Evolutionary conservation across 1,140 invertebrate species (phyloP).

Genomic region (Yoshiicerus persimilis): DNA sequence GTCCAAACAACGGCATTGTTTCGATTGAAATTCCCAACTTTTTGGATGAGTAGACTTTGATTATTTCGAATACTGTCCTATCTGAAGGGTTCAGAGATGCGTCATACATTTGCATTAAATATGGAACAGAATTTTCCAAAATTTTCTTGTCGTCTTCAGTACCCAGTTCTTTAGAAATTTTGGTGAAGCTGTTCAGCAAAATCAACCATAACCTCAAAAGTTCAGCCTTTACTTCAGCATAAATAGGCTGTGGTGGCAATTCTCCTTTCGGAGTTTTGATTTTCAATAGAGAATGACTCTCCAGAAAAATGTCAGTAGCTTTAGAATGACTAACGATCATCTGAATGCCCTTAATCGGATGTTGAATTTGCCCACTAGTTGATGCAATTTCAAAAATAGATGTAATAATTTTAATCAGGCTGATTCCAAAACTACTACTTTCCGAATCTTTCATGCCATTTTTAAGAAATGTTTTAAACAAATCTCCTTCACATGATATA

Average conservation of each 20-base stretch:
- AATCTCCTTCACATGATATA: slow-evolving; percentile 26
- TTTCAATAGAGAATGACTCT: background rate
- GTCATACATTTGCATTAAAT: slow-evolving; percentile 42
- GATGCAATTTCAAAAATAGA: background rate
- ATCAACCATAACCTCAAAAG: slow-evolving; percentile 23
- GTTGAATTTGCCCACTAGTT: background rate
- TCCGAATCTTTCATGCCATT: slow-evolving; percentile 25
- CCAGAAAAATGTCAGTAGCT: slow-evolving; percentile 31
- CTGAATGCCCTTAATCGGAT: slow-evolving; percentile 25
- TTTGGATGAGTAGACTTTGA: slow-evolving; percentile 26
- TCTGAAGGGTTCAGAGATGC: slow-evolving; percentile 37
- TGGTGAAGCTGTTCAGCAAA: background rate
- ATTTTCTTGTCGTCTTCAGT: slow-evolving; percentile 29
- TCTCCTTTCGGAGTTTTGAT: background rate
- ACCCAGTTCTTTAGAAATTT: slow-evolving; percentile 11
- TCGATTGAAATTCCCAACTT: slow-evolving; percentile 28
- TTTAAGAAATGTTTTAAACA: slow-evolving; percentile 27
- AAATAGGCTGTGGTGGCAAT: background rate
- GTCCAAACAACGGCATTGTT: slow-evolving; percentile 45
- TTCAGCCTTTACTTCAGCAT: background rate
- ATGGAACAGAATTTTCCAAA: slow-evolving; percentile 34
- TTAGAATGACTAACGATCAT: slow-evolving; percentile 33
- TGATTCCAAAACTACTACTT: background rate
- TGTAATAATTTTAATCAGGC: background rate
- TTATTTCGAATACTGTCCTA: slow-evolving; percentile 37